These are phyloP conservation scores for Calephelis perditalis DNA, from an alignment of 2,888 invertebrate genomes.

Conservation along the genomic window DNA sequence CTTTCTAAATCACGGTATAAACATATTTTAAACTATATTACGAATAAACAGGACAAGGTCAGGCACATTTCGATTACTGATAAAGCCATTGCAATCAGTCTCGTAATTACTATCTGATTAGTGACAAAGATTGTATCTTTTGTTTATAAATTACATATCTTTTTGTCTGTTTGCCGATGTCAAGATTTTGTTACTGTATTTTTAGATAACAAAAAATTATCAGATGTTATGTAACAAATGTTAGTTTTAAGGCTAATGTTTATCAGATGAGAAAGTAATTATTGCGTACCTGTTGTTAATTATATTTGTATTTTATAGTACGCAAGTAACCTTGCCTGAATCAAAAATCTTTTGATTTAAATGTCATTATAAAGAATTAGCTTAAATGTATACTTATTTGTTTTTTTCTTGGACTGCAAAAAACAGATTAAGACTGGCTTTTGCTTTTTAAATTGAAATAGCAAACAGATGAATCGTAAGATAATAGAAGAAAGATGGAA, in stretches of 20 bases:
- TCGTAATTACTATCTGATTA: conserved; percentile 42
- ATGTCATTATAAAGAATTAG: no score
- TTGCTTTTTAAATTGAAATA: no score
- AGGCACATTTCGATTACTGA: conserved; percentile 51
- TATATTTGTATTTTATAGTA: no score
- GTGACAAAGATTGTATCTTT: conserved; percentile 25
- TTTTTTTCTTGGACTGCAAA: no score
- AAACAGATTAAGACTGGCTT: no score
- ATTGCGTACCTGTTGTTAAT: neutral
- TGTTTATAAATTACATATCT: conserved; percentile 13
- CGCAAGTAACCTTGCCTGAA: no score
- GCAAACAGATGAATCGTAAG: no score
- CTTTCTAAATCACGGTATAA: conserved; percentile 62
- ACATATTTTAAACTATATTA: conserved; percentile 59
- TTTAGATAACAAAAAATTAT: conserved; percentile 5
- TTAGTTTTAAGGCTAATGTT: neutral
- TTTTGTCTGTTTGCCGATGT: conserved; percentile 16
- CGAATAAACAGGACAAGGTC: conserved; percentile 68
- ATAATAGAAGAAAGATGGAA: no score
- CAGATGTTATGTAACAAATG: conserved; percentile 11
- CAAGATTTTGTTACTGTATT: conserved; percentile 8
- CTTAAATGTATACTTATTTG: no score
- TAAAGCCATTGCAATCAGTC: conserved; percentile 43
- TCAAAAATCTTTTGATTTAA: no score
- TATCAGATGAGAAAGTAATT: conserved; percentile 5